Percentiles rank a stretch among this genome's conserved stretches.
Conservation (phyloP, 2,888 invertebrate genomes). For the Harpagoxenus sublaevis region DNA sequence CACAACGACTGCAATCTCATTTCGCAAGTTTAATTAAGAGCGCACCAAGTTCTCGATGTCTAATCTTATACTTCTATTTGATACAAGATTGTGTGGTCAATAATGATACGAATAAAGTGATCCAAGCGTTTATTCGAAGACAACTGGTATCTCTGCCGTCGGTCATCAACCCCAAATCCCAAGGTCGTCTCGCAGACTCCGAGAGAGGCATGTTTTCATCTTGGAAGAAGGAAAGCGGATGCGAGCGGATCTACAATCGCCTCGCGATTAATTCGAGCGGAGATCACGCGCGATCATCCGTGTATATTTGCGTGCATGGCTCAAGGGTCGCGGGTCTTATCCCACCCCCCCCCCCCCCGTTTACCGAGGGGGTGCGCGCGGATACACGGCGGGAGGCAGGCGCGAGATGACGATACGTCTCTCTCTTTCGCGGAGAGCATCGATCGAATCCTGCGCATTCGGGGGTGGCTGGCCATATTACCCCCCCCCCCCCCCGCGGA, state of each 20-base stretch:
- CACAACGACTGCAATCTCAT: not conserved
- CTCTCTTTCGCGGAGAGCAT: slow-evolving; percentile 77
- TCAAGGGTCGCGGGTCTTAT: not conserved
- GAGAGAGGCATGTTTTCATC: not conserved
- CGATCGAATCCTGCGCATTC: slow-evolving; percentile 82
- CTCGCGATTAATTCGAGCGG: not conserved
- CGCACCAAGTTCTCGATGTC: slow-evolving; percentile 2
- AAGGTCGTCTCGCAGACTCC: not conserved
- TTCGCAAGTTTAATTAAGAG: slow-evolving; percentile 23
- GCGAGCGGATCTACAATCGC: not conserved
- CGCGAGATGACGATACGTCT: slow-evolving; percentile 59
- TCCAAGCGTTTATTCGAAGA: not conserved
- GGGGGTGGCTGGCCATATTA: slow-evolving; percentile 76
- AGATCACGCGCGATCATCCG: not conserved
- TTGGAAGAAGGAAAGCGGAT: not conserved
- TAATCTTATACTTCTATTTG: slow-evolving; percentile 23
- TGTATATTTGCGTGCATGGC: not conserved
- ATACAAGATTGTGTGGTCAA: slow-evolving; percentile 22
- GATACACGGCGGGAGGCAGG: slow-evolving; percentile 70
- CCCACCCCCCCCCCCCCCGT: not conserved
- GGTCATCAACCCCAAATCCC: not conserved
- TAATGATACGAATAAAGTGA: slow-evolving; percentile 16
- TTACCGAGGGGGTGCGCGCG: slow-evolving; percentile 1
- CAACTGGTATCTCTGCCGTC: not conserved
- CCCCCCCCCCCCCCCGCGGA: slow-evolving; percentile 66